These are phyloP conservation scores for Xylocampa areola DNA, from an alignment of 2,888 invertebrate genomes.

Conservation along the genomic window DNA sequence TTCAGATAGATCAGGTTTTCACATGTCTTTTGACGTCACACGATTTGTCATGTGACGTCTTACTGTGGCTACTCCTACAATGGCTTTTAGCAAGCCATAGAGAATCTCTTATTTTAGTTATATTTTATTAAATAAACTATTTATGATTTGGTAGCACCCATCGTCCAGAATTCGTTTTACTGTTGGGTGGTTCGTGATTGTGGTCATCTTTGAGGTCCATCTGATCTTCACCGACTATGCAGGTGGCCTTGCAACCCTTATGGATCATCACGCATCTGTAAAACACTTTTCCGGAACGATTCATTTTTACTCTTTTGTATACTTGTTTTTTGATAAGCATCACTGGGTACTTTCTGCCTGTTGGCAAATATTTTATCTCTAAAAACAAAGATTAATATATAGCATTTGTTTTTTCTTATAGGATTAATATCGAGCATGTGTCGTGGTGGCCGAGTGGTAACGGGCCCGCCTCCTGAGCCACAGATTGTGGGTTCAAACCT, in stretches of 20 bases:
- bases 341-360: constrained; percentile 66
- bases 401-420: not conserved
- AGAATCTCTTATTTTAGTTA: no score
- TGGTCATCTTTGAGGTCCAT: constrained; percentile 35
- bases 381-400: constrained; percentile 24
- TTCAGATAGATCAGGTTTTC: no score
- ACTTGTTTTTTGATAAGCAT: constrained; percentile 63
- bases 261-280: constrained; percentile 69
- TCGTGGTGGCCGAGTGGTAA: no score
- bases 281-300: constrained; percentile 64
- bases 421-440: no score
- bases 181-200: constrained; percentile 59
- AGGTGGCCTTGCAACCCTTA: constrained; percentile 63
- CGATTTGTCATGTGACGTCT: no score
- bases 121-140: constrained; percentile 9
- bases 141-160: constrained; percentile 33
- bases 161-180: constrained; percentile 52
- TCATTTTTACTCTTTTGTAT: constrained; percentile 66
- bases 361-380: constrained; percentile 57
- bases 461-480: no score
- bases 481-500: no score
- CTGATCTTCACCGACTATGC: constrained; percentile 22
- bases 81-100: no score
- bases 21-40: no score
- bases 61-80: no score